A percentile compares a stretch with the other conserved stretches of the same genome.
Conservation (phyloP, 2,888 invertebrate species). For the Ptychoptera albimana region DNA sequence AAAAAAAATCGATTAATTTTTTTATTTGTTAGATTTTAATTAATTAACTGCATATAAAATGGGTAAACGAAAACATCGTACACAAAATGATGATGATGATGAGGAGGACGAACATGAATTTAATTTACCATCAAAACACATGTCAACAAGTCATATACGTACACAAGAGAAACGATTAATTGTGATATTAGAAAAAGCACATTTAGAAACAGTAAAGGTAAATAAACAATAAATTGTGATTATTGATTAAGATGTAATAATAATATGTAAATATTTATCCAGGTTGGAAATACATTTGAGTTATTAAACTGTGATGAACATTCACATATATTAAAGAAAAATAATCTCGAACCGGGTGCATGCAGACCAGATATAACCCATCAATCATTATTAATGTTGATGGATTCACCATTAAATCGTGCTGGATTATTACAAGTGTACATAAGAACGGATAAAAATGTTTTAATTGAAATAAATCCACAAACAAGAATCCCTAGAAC, state of each 20-base stretch:
- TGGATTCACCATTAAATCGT: slow-evolving; percentile 93
- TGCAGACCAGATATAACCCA: slow-evolving; percentile 96
- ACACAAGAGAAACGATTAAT: slow-evolving; percentile 83
- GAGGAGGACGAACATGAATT: slow-evolving; percentile 55
- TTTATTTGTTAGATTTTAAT: too few relatives aligned
- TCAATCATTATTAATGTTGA: slow-evolving; percentile 91
- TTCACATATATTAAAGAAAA: slow-evolving; percentile 63
- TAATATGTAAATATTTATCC: slow-evolving; percentile 17
- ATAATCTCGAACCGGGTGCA: slow-evolving; percentile 70
- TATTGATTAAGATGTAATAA: neutral
- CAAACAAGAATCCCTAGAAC: slow-evolving; percentile 94
- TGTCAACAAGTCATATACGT: slow-evolving; percentile 58
- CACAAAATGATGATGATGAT: too few relatives aligned
- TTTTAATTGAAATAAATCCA: slow-evolving; percentile 89
- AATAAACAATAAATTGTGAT: slow-evolving; percentile 5
- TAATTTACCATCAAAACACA: slow-evolving; percentile 61
- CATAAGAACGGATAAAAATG: slow-evolving; percentile 79
- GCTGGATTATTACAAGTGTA: slow-evolving; percentile 94
- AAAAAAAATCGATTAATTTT: too few relatives aligned
- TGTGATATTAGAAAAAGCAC: slow-evolving; percentile 84
- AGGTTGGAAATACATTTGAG: slow-evolving; percentile 80
- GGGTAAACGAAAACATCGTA: too few relatives aligned
- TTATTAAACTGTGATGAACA: slow-evolving; percentile 92
- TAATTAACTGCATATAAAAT: too few relatives aligned
- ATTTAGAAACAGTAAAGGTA: slow-evolving; percentile 92